Evolutionary conservation across 2,888 invertebrate genomes (phyloP).

Genomic region (Agriopis marginaria): DNA sequence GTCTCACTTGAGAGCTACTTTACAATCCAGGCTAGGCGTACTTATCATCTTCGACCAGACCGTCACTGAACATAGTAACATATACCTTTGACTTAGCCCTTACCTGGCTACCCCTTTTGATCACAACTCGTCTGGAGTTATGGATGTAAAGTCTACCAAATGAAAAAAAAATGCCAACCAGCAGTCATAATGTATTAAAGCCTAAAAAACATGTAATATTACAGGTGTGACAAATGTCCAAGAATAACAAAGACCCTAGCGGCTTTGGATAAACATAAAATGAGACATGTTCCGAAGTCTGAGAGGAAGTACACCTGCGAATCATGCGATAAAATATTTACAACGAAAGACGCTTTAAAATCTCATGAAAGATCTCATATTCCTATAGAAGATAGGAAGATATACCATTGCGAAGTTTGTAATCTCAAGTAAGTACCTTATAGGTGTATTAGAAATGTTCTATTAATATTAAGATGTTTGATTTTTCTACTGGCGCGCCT

Average conservation of each 20-base stretch:
- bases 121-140: too few relatives aligned
- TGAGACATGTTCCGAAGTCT: conserved; percentile 83
- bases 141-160: too few relatives aligned
- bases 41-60: too few relatives aligned
- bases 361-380: conserved; percentile 84
- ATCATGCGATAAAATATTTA: conserved; percentile 81
- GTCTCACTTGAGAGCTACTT: too few relatives aligned
- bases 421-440: conserved; percentile 80
- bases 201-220: conserved; percentile 38
- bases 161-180: too few relatives aligned
- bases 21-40: too few relatives aligned
- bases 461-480: too few relatives aligned
- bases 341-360: conserved; percentile 78
- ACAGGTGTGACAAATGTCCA: conserved; percentile 84
- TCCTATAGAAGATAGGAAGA: conserved; percentile 83
- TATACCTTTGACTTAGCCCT: too few relatives aligned
- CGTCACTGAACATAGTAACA: too few relatives aligned
- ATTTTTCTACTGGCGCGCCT: too few relatives aligned
- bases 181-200: not conserved
- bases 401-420: conserved; percentile 81
- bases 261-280: conserved; percentile 81
- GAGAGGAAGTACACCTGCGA: conserved; percentile 79
- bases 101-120: too few relatives aligned
- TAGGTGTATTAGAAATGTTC: not conserved
- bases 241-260: conserved; percentile 78